Evolutionary conservation across 2,797 vertebrate genomes (phyloP).

Genomic region (Cuculus canorus): DNA sequence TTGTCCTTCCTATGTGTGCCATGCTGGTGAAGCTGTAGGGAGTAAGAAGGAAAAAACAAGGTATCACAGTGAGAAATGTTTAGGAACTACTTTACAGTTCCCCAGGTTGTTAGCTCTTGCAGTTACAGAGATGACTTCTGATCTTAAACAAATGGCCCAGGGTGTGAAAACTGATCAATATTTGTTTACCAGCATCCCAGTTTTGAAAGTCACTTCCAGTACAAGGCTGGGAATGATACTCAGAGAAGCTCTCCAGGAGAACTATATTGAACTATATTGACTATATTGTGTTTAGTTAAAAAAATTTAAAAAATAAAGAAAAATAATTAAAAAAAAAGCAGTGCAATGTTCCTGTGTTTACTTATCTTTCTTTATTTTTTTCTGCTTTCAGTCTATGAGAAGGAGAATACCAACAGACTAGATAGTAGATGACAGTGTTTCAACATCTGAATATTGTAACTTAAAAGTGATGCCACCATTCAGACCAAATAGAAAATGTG

Average conservation of each 20-base stretch:
- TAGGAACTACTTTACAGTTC: slow-evolving; percentile 49
- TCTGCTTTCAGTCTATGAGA: neutral
- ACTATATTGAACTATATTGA: neutral
- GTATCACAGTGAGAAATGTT: slow-evolving; percentile 47
- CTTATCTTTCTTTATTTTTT: neutral
- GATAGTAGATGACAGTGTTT: neutral
- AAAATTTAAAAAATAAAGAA: neutral
- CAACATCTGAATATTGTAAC: slow-evolving; percentile 2
- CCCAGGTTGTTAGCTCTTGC: neutral
- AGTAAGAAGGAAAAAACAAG: slow-evolving; percentile 23
- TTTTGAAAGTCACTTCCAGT: neutral
- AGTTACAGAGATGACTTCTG: slow-evolving; percentile 26
- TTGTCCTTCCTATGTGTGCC: neutral
- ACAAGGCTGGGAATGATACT: neutral
- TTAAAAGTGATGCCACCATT: neutral
- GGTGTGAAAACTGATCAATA: slow-evolving; percentile 25
- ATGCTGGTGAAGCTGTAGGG: neutral
- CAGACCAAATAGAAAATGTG: neutral
- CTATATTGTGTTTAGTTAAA: neutral
- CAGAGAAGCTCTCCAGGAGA: neutral
- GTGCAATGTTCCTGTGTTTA: neutral
- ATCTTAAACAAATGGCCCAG: slow-evolving; percentile 58
- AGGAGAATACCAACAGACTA: neutral
- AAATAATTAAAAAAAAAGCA: neutral
- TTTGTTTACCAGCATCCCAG: slow-evolving; percentile 15